Conservation (phyloP, 1,140 invertebrate species). For the Megalopta genalis region DNA sequence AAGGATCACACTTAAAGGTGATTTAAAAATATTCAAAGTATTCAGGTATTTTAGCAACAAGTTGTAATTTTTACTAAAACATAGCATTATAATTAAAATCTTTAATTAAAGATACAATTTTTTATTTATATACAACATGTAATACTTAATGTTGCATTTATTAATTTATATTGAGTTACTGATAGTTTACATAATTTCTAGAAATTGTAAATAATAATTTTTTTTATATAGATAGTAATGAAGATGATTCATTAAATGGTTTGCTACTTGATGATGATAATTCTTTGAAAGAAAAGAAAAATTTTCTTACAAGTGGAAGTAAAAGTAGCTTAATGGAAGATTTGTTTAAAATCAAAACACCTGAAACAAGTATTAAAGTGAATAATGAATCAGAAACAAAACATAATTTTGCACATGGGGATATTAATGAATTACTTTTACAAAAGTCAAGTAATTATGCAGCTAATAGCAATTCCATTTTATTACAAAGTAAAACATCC, state of each 20-base stretch:
- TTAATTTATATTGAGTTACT: background rate
- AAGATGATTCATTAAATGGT: conserved; percentile 65
- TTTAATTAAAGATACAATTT: background rate
- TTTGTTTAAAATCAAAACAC: conserved; percentile 64
- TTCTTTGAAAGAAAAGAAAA: conserved; percentile 47
- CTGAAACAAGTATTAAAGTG: conserved; percentile 13
- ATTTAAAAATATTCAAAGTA: conserved; percentile 14
- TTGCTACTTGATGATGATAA: conserved; percentile 62
- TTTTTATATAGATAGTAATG: conserved; percentile 51
- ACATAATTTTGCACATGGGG: conserved; percentile 1
- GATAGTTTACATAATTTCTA: background rate
- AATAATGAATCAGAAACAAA: conserved; percentile 11
- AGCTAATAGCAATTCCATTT: conserved; percentile 24
- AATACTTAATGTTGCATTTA: background rate
- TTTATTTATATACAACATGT: background rate
- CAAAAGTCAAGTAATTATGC: conserved; percentile 6
- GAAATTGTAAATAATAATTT: background rate
- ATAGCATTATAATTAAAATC: background rate
- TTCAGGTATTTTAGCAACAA: background rate
- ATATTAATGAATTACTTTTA: conserved; percentile 18
- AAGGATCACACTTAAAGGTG: conserved; percentile 66
- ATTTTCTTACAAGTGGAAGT: conserved; percentile 31
- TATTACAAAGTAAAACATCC: conserved; percentile 1
- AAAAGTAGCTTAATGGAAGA: conserved; percentile 59
- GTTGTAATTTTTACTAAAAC: background rate